Conservation (phyloP, 2,113 vertebrate species). For the Periophthalmus modestus region DNA sequence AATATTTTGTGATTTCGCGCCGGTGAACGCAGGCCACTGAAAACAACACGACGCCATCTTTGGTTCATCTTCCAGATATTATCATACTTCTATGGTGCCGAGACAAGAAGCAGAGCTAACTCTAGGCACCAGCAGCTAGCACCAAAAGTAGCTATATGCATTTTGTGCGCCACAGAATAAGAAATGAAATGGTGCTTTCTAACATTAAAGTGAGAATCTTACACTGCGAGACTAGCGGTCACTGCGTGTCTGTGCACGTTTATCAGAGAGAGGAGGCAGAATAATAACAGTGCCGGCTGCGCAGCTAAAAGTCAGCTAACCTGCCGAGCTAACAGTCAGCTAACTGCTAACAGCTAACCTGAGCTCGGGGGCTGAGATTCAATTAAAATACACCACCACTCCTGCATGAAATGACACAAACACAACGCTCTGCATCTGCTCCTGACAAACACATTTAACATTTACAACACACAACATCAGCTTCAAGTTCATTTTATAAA, state of each 20-base stretch:
- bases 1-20: too few relatives aligned
- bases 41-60: too few relatives aligned
- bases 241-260: not conserved
- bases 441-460: too few relatives aligned
- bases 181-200: not conserved
- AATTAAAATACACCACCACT: too few relatives aligned
- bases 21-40: too few relatives aligned
- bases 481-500: too few relatives aligned
- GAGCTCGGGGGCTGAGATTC: slow-evolving; percentile 25
- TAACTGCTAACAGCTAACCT: slow-evolving; percentile 42
- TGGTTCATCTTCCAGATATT: too few relatives aligned
- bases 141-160: slow-evolving; percentile 13
- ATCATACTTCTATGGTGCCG: not conserved
- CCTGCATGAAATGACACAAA: too few relatives aligned
- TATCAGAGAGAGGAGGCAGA: not conserved
- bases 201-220: too few relatives aligned
- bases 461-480: too few relatives aligned
- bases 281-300: slow-evolving; percentile 56
- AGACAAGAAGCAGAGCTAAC: slow-evolving; percentile 21
- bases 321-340: slow-evolving; percentile 42
- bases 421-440: too few relatives aligned
- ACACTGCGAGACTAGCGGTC: too few relatives aligned
- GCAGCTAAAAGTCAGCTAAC: slow-evolving; percentile 44
- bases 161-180: not conserved
- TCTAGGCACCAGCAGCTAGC: slow-evolving; percentile 14